Conservation (phyloP, 2,113 vertebrate genomes). For the Tinamus guttatus region DNA sequence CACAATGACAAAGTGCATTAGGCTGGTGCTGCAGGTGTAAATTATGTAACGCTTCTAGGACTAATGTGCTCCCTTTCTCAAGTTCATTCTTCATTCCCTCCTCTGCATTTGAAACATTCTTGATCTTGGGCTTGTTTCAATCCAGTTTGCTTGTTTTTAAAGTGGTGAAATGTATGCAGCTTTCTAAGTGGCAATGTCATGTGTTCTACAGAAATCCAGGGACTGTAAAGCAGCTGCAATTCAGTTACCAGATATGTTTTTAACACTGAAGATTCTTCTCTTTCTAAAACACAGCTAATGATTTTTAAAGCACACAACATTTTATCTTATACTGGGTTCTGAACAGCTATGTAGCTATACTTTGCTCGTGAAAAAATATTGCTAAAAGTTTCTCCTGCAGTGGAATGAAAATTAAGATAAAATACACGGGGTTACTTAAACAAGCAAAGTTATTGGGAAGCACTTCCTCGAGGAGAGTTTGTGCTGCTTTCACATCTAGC, state of each 20-base stretch:
- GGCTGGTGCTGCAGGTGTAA: background rate
- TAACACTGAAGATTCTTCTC: background rate
- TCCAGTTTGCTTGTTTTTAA: background rate
- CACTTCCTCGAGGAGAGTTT: constrained; percentile 27
- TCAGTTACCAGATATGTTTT: background rate
- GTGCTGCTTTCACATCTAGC: background rate
- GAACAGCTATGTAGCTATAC: background rate
- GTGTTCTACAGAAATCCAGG: background rate
- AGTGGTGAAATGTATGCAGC: background rate
- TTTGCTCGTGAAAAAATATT: background rate
- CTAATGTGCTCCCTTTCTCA: background rate
- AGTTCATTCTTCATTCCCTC: constrained; percentile 5
- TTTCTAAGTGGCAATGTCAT: background rate
- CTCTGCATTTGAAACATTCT: background rate
- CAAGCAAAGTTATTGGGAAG: constrained; percentile 28
- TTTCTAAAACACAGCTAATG: background rate
- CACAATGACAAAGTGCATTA: background rate
- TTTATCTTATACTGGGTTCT: background rate
- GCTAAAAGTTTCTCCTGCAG: background rate
- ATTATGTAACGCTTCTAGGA: background rate
- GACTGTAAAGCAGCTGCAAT: background rate
- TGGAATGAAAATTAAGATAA: background rate
- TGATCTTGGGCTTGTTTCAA: background rate
- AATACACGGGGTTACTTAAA: background rate
- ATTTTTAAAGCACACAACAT: background rate